Conservation (phyloP, 2,113 vertebrate species). For the Todiramphus chloris region DNA sequence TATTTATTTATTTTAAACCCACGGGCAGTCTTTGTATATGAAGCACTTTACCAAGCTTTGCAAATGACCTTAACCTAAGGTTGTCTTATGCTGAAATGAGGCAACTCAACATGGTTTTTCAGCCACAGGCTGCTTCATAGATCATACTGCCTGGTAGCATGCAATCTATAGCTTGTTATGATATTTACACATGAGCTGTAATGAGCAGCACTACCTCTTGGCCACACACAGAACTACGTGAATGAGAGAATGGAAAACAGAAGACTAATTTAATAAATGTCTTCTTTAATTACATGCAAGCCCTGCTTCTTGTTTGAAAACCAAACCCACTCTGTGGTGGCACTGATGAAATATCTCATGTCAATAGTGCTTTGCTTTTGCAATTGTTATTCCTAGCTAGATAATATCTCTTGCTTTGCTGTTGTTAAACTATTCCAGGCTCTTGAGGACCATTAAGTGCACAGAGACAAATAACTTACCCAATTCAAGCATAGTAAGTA, state of each 20-base stretch:
- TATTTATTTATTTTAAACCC: not conserved
- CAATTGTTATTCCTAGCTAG: not conserved
- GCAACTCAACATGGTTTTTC: not conserved
- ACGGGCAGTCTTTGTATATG: not conserved
- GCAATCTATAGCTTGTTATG: not conserved
- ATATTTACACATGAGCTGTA: not conserved
- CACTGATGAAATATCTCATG: rapidly evolving
- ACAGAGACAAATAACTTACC: not conserved
- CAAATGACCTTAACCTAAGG: not conserved
- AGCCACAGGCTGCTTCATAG: not conserved
- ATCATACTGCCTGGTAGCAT: not conserved
- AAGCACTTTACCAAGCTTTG: not conserved
- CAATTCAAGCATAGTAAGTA: not conserved
- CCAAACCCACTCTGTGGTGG: not conserved
- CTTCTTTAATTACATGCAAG: not conserved
- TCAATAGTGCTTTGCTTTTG: not conserved
- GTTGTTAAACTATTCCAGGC: not conserved
- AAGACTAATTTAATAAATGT: not conserved
- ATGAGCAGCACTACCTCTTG: not conserved
- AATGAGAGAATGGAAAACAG: not conserved
- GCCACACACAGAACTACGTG: not conserved
- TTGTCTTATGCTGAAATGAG: not conserved
- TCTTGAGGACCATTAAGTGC: not conserved
- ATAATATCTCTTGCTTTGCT: not conserved
- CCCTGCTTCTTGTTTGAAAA: not conserved